Evolutionary conservation across 2,888 invertebrate genomes (phyloP).

Genomic region (Cheilosia urbana): DNA sequence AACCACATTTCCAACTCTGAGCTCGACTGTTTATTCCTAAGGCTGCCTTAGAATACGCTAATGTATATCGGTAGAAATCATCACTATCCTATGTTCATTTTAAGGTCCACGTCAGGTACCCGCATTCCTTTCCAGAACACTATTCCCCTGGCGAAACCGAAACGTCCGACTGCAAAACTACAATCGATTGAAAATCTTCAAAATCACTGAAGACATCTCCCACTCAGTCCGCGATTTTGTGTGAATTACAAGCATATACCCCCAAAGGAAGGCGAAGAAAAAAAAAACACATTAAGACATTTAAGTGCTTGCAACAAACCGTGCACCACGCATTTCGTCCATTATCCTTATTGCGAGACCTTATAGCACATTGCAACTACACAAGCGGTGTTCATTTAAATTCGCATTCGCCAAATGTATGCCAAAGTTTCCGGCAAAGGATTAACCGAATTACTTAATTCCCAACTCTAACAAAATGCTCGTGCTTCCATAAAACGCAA

Average conservation of each 20-base stretch:
- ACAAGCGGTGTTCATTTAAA: slow-evolving; percentile 60
- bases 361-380: slow-evolving; percentile 32
- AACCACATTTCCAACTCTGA: no score
- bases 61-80: no score
- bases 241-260: slow-evolving; percentile 30
- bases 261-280: not conserved
- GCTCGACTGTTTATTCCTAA: no score
- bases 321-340: slow-evolving; percentile 35
- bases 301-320: slow-evolving; percentile 39
- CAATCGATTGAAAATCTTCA: slow-evolving; percentile 1
- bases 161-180: not conserved
- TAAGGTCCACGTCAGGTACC: no score
- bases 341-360: slow-evolving; percentile 18
- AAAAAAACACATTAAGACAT: slow-evolving; percentile 1
- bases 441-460: slow-evolving; percentile 70
- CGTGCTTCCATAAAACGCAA: slow-evolving; percentile 59
- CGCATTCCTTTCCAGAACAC: no score
- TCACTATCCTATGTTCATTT: no score
- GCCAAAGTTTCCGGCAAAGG: slow-evolving; percentile 69
- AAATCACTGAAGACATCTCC: slow-evolving; percentile 16
- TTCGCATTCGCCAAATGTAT: slow-evolving; percentile 68
- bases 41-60: no score
- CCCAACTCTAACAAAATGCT: slow-evolving; percentile 52
- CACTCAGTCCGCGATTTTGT: slow-evolving; percentile 25
- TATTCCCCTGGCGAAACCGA: no score